Evolutionary conservation across 2,888 invertebrate species (phyloP), one percentile per base, ranked within the genome.

Genomic region (Imbricaverruca yamaguchii): DNA sequence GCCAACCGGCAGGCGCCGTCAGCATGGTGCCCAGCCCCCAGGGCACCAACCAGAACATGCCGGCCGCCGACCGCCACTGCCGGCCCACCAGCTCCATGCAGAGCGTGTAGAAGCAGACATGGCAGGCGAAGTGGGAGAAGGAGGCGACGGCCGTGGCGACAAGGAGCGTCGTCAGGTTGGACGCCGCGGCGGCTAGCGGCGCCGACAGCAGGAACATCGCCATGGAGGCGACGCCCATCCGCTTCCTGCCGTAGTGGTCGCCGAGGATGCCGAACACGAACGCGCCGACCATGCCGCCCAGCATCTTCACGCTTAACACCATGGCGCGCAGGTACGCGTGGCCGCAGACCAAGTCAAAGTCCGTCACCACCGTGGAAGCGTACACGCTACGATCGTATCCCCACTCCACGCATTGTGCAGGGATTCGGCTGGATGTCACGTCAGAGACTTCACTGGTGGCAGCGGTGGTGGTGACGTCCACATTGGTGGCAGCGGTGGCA

Each of bases 1-100:
- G 39, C 74, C 74, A 74, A 21, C 18, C 74, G 7, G 74, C 74
- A 0, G 15, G 8, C 1, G 74, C 53, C 18, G 55, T 21, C 15
- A 18, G 15, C 53, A 39, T 74, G 74, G 53, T 74, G 74, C 74
- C 74, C 15, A 15, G 9, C 55, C 53, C 39, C 74, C 74, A 74
- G 18, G 74, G 74, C 53, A 74, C 7, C 74, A 74, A 18, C 74
- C 74, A 74, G 74, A 74, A 74, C 21, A 74, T 53, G 53, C 74
- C 74, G 53, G 74, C 74, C 18, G 18, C 10, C 74, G 74, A 53
- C 15, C 74, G 39, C 15, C 53, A 15, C 55, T 53, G 74, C 53
- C 53, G 53, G 8, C 53, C 74, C 18, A 74, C 53, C 55, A 18
- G 8, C 74, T 74, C 74, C 39, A 74, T 55, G 55, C 74, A 74